Evolutionary conservation across 2,113 vertebrate species (phyloP).

Genomic region (Salminus brasiliensis): DNA sequence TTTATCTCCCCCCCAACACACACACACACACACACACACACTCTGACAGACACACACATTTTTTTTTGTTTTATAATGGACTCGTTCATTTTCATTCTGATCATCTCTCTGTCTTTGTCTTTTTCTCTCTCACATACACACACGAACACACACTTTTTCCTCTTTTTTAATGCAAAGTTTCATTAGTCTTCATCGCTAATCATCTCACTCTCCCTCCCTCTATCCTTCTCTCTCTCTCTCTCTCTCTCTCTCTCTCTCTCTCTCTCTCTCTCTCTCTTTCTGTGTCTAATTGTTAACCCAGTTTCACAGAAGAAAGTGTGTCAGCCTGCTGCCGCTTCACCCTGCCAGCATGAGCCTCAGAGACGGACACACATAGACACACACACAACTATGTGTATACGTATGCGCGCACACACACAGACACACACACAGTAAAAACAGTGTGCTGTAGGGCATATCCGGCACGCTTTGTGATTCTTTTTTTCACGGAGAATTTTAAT

Average conservation of each 20-base stretch:
- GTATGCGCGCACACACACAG: conserved; percentile 6
- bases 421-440: neutral
- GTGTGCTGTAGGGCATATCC: conserved; percentile 17
- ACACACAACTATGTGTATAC: conserved; percentile 13
- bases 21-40: no score
- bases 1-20: no score
- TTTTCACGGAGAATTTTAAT: neutral
- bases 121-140: no score
- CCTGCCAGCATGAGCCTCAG: conserved; percentile 8
- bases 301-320: conserved; percentile 39
- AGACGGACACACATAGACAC: neutral
- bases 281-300: conserved; percentile 43
- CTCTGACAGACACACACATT: no score
- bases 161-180: no score
- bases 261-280: conserved; percentile 1
- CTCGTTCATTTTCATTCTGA: no score
- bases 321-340: conserved; percentile 18
- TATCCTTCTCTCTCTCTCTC: neutral
- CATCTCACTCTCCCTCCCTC: neutral
- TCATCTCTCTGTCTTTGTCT: no score
- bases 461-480: conserved; percentile 17
- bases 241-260: conserved; percentile 3
- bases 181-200: no score
- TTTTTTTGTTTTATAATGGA: no score
- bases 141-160: no score